Percentiles rank a stretch among this genome's conserved stretches.
Evolutionary conservation across 2,113 vertebrate species (phyloP).

Genomic region (Phainopepla nitens): DNA sequence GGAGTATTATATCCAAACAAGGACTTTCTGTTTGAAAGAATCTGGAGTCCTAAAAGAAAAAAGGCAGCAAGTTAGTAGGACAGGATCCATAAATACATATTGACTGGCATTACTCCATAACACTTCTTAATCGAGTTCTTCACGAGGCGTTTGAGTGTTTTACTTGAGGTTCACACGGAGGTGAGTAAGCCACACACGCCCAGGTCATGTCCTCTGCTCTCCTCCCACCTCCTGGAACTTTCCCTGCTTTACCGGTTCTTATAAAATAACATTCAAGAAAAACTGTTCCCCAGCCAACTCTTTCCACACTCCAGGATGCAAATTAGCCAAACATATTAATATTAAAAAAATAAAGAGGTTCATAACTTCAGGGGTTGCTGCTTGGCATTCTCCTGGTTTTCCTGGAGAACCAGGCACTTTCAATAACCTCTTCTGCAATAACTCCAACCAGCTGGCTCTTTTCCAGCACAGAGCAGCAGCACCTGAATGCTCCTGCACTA

Average conservation of each 20-base stretch:
- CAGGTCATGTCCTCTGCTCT: background rate
- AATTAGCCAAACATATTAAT: background rate
- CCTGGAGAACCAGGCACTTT: background rate
- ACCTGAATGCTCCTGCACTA: background rate
- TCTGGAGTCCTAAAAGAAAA: background rate
- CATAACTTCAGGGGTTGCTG: background rate
- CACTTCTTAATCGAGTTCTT: background rate
- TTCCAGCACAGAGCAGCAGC: background rate
- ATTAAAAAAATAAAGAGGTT: background rate
- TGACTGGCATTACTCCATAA: background rate
- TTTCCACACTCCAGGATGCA: background rate
- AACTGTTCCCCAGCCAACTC: background rate
- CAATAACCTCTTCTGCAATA: background rate
- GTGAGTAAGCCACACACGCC: background rate
- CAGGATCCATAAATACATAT: background rate
- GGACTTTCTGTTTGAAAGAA: background rate
- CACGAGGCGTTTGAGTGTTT: background rate
- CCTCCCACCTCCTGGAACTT: conserved; percentile 1
- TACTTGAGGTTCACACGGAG: background rate
- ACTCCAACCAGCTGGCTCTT: background rate
- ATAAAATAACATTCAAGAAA: background rate
- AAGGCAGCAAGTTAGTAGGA: background rate
- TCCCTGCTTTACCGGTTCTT: background rate
- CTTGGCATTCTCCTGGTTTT: background rate
- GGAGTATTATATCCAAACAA: background rate